Evolutionary conservation across 2,797 vertebrate genomes (phyloP), one percentile per base, ranked within the genome.

Genomic region (Amniataba percoides): DNA sequence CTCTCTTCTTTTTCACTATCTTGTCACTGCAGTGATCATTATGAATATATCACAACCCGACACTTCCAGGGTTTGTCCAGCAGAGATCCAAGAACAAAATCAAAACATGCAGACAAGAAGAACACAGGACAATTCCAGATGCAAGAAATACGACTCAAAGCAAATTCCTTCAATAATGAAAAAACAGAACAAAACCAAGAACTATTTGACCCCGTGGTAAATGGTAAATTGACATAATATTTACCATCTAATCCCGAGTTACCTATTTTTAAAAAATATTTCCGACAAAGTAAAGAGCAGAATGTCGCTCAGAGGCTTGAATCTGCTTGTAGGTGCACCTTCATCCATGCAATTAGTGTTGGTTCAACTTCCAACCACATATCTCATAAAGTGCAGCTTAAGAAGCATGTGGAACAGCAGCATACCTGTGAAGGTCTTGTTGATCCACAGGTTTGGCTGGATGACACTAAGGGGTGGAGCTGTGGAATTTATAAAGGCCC

Each of bases 381-480:
- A 21, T 36, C 34, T 36, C 1, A 18, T n/a, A 49, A 36, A 36
- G 46, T 3, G 9, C 16, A 40, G 19, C 15, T 52, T 15, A 48
- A 14, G 21, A 45, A 59, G 43, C 10, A 5, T 40, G 2, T 3
- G 4, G 46, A 1, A 9, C 34, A 43, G 51, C 34, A 71, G 31
- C 46, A 43, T n/a, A 23, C 18, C 0, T 23, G 18, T n/a, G 16
- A 15, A 43, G 12, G 12, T 46, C 48, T 62, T 3, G 15, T 15
- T 59, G 10, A 5, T 18, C 12, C 3, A 59, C 63, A 67, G 48
- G 55, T 73, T 64, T 58, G 23, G 8, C 31, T 23, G 16, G 51
- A 56, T 77, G 39, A 58, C 42, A 25, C n/a, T 25, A 21, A 15
- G 7, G 36, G 27, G 51, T 52, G 52, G 48, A 69, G 16, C 57